These are phyloP conservation scores for Spatulosminthurus flaviceps DNA, from an alignment of 2,888 invertebrate genomes.

Conservation along the genomic window DNA sequence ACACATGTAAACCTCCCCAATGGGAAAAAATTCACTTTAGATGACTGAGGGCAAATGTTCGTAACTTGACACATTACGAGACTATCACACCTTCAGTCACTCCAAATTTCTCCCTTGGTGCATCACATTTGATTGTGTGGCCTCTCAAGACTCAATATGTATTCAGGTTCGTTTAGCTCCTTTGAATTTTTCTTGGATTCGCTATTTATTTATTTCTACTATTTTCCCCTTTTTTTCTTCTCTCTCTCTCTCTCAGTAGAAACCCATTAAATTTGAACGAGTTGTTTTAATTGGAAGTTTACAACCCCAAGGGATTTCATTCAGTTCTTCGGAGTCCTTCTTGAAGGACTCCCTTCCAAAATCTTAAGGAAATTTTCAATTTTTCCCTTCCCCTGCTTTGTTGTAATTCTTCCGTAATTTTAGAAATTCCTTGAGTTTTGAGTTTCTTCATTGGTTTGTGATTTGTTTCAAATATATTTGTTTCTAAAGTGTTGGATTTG, in stretches of 20 bases:
- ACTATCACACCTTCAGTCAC: slow-evolving; percentile 45
- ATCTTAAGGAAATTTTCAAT: too few species aligned
- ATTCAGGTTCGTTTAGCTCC: slow-evolving; percentile 37
- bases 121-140: slow-evolving; percentile 43
- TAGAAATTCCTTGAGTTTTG: too few species aligned
- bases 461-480: too few species aligned
- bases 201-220: too few species aligned
- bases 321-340: background rate
- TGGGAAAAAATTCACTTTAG: background rate
- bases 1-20: too few species aligned
- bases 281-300: background rate
- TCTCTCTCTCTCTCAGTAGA: background rate
- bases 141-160: slow-evolving; percentile 35
- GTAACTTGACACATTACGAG: slow-evolving; percentile 34
- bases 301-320: background rate
- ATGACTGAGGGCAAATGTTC: slow-evolving; percentile 1
- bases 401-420: too few species aligned
- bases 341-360: background rate
- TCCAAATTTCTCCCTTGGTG: slow-evolving; percentile 46
- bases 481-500: too few species aligned
- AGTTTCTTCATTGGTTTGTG: too few species aligned
- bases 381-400: too few species aligned
- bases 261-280: background rate
- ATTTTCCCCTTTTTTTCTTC: too few species aligned
- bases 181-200: slow-evolving; percentile 15